These are phyloP conservation scores for Leucophenga maculata DNA, from an alignment of 2,888 invertebrate species.

Conservation along the genomic window DNA sequence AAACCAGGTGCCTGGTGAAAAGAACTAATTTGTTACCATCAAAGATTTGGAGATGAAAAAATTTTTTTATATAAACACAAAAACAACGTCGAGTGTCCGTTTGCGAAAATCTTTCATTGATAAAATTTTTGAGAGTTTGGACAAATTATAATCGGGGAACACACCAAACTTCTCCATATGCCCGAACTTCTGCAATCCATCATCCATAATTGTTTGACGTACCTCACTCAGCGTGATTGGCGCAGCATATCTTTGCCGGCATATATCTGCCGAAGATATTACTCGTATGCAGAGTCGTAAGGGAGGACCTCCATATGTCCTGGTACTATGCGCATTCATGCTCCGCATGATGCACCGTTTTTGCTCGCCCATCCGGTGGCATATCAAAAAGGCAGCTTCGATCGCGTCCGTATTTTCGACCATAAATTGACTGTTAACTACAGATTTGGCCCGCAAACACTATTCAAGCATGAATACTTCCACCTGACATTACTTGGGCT, in stretches of 20 bases:
- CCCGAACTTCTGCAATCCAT: too few species aligned
- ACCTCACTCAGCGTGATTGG: slow-evolving; percentile 86
- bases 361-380: slow-evolving; percentile 84
- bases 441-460: slow-evolving; percentile 85
- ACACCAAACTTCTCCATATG: too few species aligned
- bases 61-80: too few species aligned
- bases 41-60: too few species aligned
- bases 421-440: slow-evolving; percentile 99
- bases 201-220: too few species aligned
- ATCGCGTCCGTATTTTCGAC: slow-evolving; percentile 93
- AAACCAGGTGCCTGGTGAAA: too few species aligned
- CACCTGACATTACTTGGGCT: slow-evolving; percentile 83
- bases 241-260: slow-evolving; percentile 92
- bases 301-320: slow-evolving; percentile 94
- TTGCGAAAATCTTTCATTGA: too few species aligned
- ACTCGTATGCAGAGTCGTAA: slow-evolving; percentile 85
- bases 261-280: slow-evolving; percentile 86
- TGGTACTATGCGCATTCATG: slow-evolving; percentile 89
- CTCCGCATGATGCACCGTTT: slow-evolving; percentile 96
- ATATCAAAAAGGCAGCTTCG: slow-evolving; percentile 92
- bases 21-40: too few species aligned
- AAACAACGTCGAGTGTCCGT: too few species aligned
- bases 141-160: too few species aligned
- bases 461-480: slow-evolving; percentile 87
- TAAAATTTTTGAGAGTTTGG: too few species aligned